Percentiles rank a stretch among this genome's conserved stretches.
Conservation (phyloP, 2,888 invertebrate species). For the Spodoptera littoralis region DNA sequence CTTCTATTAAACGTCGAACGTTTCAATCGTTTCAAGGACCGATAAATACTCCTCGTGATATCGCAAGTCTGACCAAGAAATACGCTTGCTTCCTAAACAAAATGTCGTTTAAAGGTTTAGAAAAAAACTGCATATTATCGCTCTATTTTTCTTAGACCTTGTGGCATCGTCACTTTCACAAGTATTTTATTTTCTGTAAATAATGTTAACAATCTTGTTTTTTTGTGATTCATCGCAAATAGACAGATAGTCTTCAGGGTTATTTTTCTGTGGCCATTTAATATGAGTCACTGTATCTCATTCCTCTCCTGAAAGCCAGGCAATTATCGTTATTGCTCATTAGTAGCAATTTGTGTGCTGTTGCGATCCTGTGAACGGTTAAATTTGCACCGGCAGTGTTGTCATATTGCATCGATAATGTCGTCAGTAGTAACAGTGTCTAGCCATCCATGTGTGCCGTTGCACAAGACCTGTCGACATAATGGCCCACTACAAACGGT, state of each 20-base stretch:
- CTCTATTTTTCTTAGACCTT: constrained; percentile 42
- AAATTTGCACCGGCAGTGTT: constrained; percentile 36
- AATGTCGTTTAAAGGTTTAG: constrained; percentile 23
- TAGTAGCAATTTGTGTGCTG: constrained; percentile 17
- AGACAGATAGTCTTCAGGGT: constrained; percentile 18
- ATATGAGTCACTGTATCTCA: constrained; percentile 16
- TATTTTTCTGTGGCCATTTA: constrained; percentile 27
- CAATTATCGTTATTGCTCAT: constrained; percentile 18
- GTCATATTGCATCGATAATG: constrained; percentile 41
- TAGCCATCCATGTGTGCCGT: constrained; percentile 47
- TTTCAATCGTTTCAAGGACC: no score
- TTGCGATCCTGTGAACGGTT: constrained; percentile 24
- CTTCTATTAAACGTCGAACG: no score
- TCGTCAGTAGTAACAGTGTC: constrained; percentile 34
- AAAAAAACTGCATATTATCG: constrained; percentile 29
- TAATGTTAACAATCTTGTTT: constrained; percentile 27
- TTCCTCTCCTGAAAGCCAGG: constrained; percentile 12
- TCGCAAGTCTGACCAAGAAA: no score
- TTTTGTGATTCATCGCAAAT: constrained; percentile 27
- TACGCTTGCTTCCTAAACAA: not conserved
- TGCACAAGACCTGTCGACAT: constrained; percentile 53
- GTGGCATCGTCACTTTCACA: constrained; percentile 37
- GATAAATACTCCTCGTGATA: no score
- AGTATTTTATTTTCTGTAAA: constrained; percentile 30
- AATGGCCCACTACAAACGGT: constrained; percentile 44